phyloP scores from a whole-genome alignment of 1,140 invertebrate species.

The Drosophila sp. region DNA sequence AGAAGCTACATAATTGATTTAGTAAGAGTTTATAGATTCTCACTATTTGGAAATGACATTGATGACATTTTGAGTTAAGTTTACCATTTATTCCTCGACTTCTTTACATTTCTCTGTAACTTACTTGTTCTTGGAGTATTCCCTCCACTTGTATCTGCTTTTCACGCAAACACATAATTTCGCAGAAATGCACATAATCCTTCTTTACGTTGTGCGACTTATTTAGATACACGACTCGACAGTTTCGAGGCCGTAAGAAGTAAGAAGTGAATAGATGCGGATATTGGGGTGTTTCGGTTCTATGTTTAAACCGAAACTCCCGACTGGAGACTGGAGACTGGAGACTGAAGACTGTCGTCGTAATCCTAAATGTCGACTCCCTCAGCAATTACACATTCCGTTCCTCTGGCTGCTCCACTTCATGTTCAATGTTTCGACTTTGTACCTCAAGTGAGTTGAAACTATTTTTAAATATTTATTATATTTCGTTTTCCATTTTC shows the following conservation, averaged over 20 bases:
- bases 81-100: neutral
- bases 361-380: neutral
- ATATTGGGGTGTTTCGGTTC: slow-evolving; percentile 1
- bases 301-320: slow-evolving; percentile 21
- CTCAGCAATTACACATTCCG: slow-evolving; percentile 25
- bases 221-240: slow-evolving; percentile 8
- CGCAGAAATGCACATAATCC: slow-evolving; percentile 11
- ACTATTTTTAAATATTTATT: slow-evolving; percentile 35
- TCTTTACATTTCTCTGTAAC: neutral
- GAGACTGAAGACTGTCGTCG: no score
- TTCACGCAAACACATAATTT: neutral
- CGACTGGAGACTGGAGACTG: neutral
- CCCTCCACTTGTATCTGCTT: neutral
- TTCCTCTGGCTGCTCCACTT: neutral
- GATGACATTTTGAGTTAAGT: neutral
- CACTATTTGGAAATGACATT: no score
- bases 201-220: slow-evolving; percentile 21
- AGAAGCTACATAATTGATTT: no score
- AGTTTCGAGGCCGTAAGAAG: neutral
- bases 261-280: neutral
- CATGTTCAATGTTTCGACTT: slow-evolving; percentile 11
- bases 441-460: slow-evolving; percentile 23
- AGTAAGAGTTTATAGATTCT: no score
- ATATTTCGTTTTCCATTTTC: neutral
- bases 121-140: neutral